Base-by-base conservation (phyloP, 2,113 vertebrate genomes). In the Xenus cinereus region DNA sequence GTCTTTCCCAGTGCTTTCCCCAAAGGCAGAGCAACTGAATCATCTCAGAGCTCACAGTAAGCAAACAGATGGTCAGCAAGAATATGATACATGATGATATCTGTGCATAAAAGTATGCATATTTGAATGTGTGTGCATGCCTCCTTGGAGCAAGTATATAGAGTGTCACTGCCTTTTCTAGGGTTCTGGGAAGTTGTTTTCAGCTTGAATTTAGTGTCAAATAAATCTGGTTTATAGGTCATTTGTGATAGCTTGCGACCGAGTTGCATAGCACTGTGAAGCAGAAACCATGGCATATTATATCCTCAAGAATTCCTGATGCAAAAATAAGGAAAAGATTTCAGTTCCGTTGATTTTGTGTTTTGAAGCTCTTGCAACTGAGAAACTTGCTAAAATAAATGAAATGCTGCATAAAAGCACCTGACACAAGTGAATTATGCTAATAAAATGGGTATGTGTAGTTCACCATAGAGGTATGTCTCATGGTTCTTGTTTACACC, bases 171-270 rank as follows among this genome's bases (percentile, higher is more conserved):
- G 95, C 90, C 77, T 97, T 96, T 97, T 94, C 95, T 94, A 84
- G 89, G 84, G 74, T 87, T 96, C 89, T 95, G 39, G 62, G 82
- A 96, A 97, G 96, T 96, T 97, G 95, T 98, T 98, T 97, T 92
- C 97, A 95, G 94, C 82, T 97, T 93, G 94, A 96, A 96, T 97
- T 94, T 93, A 98, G 88, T 96, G 94, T 89, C 91, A 91, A 94
- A 96, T 97, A 98, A 97, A 98, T 96, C 94, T 96, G 77, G 89
- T 97, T 98, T 98, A 97, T 96, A 97, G 93, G 93, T 97, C 97
- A 96, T 71, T 89, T 95, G 91, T 93, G 96, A 96, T 92, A 78
- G 77, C 63, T 96, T 93, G 93, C 80, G 86, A 97, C 94, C 57
- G 62, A 96, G 93, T 94, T 95, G 94, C 62, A 64, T 23, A 87